phyloP scores from a whole-genome alignment of 2,113 vertebrate genomes.

The Nipponia nippon region DNA sequence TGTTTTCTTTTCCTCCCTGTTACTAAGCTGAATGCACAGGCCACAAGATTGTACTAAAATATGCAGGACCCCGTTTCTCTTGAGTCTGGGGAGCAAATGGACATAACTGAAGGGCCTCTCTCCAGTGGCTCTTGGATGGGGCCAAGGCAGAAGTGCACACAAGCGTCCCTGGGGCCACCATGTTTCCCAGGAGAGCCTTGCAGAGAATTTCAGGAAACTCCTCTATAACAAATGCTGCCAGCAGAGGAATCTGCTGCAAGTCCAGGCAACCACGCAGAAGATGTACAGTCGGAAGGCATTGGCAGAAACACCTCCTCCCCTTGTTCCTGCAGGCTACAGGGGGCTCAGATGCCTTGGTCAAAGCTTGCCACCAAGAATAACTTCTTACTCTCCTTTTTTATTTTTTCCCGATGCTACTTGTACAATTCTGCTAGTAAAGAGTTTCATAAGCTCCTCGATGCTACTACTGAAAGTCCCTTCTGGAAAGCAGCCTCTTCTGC shows the following conservation, averaged over 20 bases:
- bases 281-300: accelerated
- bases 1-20: background rate
- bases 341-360: background rate
- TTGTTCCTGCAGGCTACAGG: background rate
- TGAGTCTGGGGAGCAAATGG: accelerated
- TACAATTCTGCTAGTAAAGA: background rate
- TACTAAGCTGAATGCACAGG: background rate
- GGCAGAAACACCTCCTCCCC: background rate
- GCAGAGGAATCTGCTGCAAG: background rate
- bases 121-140: accelerated
- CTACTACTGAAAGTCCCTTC: background rate
- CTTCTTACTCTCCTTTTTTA: background rate
- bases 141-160: background rate
- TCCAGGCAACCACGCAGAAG: background rate
- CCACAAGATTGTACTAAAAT: background rate
- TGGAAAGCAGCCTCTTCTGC: background rate
- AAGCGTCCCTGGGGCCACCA: background rate
- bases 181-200: background rate
- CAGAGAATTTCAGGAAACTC: background rate
- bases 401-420: accelerated
- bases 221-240: background rate
- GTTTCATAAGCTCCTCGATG: background rate
- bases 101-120: background rate
- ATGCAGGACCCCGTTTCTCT: accelerated
- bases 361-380: background rate